Base-by-base conservation (phyloP, 1,140 invertebrate genomes). In the Cryptotermes secundus region DNA sequence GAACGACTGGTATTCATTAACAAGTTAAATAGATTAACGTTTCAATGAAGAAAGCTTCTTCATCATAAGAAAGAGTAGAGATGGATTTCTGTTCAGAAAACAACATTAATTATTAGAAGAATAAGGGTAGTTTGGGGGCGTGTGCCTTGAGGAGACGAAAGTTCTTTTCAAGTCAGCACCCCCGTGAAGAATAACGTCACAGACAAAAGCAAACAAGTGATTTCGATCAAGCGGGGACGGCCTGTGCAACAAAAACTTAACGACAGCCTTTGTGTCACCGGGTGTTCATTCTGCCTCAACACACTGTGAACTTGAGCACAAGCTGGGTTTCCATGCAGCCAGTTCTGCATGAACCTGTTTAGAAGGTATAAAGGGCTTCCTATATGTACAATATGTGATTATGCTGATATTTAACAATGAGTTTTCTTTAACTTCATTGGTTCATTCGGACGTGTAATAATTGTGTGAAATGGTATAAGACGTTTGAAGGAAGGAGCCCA, bases 161-260 rank as follows among this genome's bases (percentile, higher is more conserved):
- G 26, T 72, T 72, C 59, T 72, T 59, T 72, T 72, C 59, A 72
- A 72, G 59, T 72, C 59, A 26, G 26, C 59, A 10, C 59, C 59
- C 0, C n/a, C 59, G 59, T 31, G 16, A 72, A 72, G 59, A 72
- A 72, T 72, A 16, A 72, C 59, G 26, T 31, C 59, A 72, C 59
- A 72, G 31, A 72, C 59, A 72, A 72, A 72, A 72, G 59, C 59
- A 72, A 72, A 72, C 59, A 72, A 72, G 59, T 72, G 59, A 72
- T 72, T 72, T 72, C 59, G 59, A 72, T 72, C 26, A 72, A 72
- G 59, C 26, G 31, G 7, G 26, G 59, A 72, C 26, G 4, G 59
- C 59, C 26, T 72, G 59, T 31, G 59, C 26, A 72, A 31, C 59
- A 72, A 72, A 72, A 72, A 72, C 6, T 3, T 72, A 26, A 72